Evolutionary conservation across 1,140 invertebrate genomes (phyloP).

Genomic region (Zaprionus nigranus): DNA sequence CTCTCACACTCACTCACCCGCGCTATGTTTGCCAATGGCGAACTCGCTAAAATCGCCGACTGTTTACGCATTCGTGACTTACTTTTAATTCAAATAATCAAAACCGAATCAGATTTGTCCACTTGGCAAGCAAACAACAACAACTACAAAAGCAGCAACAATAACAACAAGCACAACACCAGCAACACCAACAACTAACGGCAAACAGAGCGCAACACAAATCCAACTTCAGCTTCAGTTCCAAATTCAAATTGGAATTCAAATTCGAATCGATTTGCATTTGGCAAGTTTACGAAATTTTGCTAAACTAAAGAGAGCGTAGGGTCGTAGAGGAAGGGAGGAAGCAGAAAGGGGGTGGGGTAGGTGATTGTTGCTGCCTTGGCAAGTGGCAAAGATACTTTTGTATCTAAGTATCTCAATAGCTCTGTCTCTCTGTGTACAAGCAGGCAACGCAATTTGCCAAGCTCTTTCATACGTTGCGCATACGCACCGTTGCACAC

Average conservation of each 20-base stretch:
- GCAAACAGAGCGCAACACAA: constrained; percentile 22
- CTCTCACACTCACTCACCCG: neutral
- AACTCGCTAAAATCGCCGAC: constrained; percentile 63
- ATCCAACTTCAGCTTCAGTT: constrained; percentile 4
- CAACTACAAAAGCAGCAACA: neutral
- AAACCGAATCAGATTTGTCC: constrained; percentile 71
- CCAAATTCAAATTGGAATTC: constrained; percentile 14
- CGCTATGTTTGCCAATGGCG: constrained; percentile 32
- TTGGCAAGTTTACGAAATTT: constrained; percentile 29
- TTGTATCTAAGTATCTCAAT: neutral
- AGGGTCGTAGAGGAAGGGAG: neutral
- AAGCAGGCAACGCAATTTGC: constrained; percentile 21
- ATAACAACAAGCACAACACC: neutral
- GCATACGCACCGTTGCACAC: constrained; percentile 62
- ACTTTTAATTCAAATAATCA: constrained; percentile 79
- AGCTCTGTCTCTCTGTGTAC: neutral
- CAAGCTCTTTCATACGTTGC: constrained; percentile 28
- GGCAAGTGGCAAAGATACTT: constrained; percentile 1
- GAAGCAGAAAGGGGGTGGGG: neutral
- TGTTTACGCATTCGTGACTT: constrained; percentile 75
- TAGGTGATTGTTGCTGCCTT: neutral
- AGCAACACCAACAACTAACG: constrained; percentile 18
- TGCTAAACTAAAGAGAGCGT: neutral
- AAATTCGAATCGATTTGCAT: constrained; percentile 19
- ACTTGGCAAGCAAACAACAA: constrained; percentile 5